Base-by-base conservation (phyloP, 2,888 invertebrate species). In the Drosophila meridiana region DNA sequence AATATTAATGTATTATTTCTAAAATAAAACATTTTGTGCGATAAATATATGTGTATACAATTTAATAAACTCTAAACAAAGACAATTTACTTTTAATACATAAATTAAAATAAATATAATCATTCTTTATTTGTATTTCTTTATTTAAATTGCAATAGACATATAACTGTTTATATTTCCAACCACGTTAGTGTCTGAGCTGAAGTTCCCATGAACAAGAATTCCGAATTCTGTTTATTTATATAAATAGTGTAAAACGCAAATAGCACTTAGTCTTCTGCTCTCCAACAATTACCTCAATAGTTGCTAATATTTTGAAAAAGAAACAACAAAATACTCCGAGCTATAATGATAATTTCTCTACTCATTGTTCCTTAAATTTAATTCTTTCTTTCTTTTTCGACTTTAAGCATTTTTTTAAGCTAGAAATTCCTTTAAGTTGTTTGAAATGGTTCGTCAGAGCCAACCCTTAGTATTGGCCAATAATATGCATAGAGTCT, bases 301-400 rank as follows among this genome's bases (percentile, higher is more conserved):
- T 69, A 65, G 45, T 0, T 40, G 61, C 69, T 65, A 62, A 72
- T 78, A 82, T 79, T 83, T 83, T 72, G 73, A 62, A 80, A 76
- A 82, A 68, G 78, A 78, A 77, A 82, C 78, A 69, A n/a, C 14
- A 53, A 73, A 82, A 87, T 78, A 74, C 72, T 57, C 68, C 66
- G 67, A 73, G 48, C 72, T 73, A 88, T 90, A 84, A 88, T 80
- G 81, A 84, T 88, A 87, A 84, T 76, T 84, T 78, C 65, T 76
- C 40, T 26, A 30, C 32, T 47, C 52, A 0, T 36, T 38, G 6
- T 13, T 13, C 6, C 28, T 58, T 47, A 32, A 8, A 14, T 20
- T 7, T 4, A 14, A 11, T 7, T 45, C 20, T 5, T 7, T 66
- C 9, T 47, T 8, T 66, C 13, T 47, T 8, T 30, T 34, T 8